A percentile compares a stretch with the other conserved stretches of the same genome.
Evolutionary conservation across 2,113 vertebrate species (phyloP).

Genomic region (Mobula birostris): DNA sequence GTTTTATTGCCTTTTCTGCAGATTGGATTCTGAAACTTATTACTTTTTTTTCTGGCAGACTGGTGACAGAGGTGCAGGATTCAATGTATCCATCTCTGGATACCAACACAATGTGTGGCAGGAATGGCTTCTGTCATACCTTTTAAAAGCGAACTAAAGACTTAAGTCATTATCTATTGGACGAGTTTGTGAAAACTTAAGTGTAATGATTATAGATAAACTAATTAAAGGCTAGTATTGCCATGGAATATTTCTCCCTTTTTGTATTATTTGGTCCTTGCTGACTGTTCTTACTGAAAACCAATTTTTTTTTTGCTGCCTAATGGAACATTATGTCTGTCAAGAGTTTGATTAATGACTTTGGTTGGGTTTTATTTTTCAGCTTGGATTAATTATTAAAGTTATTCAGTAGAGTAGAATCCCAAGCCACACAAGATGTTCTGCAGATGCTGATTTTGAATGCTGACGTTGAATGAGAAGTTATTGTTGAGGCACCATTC

Average conservation of each 20-base stretch:
- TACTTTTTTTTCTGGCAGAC: not conserved
- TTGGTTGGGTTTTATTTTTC: not conserved
- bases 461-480: no score
- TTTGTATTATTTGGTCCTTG: not conserved
- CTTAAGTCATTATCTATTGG: not conserved
- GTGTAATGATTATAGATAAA: not conserved
- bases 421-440: not conserved
- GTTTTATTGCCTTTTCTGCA: not conserved
- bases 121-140: not conserved
- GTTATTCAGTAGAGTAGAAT: not conserved
- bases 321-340: not conserved
- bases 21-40: not conserved
- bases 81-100: not conserved
- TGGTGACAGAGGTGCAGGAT: not conserved
- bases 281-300: not conserved
- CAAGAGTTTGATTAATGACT: conserved; percentile 21
- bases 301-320: conserved; percentile 7
- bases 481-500: no score
- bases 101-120: not conserved
- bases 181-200: not conserved
- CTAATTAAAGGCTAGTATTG: not conserved
- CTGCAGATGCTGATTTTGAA: no score
- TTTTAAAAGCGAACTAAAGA: not conserved
- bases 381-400: conserved; percentile 28
- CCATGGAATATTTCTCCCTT: not conserved